These are phyloP conservation scores for Pocillopora meandrina DNA, from an alignment of 92 coral and sea anemone species.

Conservation along the genomic window DNA sequence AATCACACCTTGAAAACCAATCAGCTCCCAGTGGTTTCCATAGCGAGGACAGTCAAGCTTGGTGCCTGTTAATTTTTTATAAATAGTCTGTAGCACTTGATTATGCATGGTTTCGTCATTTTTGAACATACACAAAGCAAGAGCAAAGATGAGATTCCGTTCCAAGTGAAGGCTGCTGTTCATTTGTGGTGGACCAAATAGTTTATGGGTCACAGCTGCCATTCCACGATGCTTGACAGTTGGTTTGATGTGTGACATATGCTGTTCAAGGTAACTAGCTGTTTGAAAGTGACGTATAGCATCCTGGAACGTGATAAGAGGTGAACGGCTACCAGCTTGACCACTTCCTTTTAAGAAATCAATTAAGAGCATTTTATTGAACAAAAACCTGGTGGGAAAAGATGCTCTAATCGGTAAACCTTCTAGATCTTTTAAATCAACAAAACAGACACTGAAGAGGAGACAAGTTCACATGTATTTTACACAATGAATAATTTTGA, in stretches of 20 bases:
- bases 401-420: too few relatives aligned
- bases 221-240: constrained; percentile 79
- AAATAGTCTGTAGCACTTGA: constrained; percentile 79
- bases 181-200: constrained; percentile 94
- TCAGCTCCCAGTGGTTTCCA: constrained; percentile 99
- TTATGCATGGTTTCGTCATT: constrained; percentile 87
- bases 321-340: constrained; percentile 75
- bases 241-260: constrained; percentile 93
- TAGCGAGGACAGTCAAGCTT: constrained; percentile 96
- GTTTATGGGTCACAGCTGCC: constrained; percentile 65
- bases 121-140: constrained; percentile 95
- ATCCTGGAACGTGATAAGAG: constrained; percentile 74
- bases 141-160: constrained; percentile 83
- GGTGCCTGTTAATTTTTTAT: constrained; percentile 92
- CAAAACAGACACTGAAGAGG: too few relatives aligned
- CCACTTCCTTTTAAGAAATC: constrained; percentile 62
- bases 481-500: too few relatives aligned
- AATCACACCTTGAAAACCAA: constrained; percentile 96
- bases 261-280: constrained; percentile 87
- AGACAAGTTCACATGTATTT: too few relatives aligned
- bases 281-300: constrained; percentile 81
- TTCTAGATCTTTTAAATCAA: too few relatives aligned
- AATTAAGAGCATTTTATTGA: not conserved
- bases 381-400: too few relatives aligned
- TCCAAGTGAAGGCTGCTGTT: constrained; percentile 73